Evolutionary conservation across 2,113 vertebrate genomes (phyloP).

Genomic region (Mesitornis unicolor): DNA sequence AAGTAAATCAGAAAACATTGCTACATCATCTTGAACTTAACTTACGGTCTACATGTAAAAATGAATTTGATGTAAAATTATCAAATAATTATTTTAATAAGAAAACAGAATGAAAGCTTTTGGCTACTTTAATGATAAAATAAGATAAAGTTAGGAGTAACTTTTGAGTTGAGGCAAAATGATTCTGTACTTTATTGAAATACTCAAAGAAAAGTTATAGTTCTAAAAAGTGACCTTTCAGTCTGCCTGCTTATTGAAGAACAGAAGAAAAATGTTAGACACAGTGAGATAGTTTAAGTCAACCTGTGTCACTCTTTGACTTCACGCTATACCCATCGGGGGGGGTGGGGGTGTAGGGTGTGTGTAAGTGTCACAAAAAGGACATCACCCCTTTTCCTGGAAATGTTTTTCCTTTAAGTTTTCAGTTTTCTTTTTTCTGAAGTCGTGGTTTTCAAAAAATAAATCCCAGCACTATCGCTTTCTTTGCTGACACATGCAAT

Average conservation of each 20-base stretch:
- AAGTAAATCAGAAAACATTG: background rate
- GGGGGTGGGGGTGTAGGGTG: too few species aligned
- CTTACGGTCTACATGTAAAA: background rate
- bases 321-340: too few species aligned
- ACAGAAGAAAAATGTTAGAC: background rate
- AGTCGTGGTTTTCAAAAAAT: background rate
- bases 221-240: background rate
- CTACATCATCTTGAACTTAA: background rate
- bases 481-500: background rate
- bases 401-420: background rate
- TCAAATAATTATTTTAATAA: background rate
- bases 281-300: background rate
- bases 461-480: background rate
- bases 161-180: background rate
- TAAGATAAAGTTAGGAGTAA: background rate
- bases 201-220: background rate
- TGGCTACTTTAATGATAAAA: background rate
- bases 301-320: background rate
- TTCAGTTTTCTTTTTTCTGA: background rate
- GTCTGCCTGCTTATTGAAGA: background rate
- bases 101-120: background rate
- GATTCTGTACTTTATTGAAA: background rate
- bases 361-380: background rate
- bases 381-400: background rate
- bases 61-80: background rate